These are phyloP conservation scores for Idaea biselata DNA, from an alignment of 2,888 invertebrate genomes.

Conservation along the genomic window DNA sequence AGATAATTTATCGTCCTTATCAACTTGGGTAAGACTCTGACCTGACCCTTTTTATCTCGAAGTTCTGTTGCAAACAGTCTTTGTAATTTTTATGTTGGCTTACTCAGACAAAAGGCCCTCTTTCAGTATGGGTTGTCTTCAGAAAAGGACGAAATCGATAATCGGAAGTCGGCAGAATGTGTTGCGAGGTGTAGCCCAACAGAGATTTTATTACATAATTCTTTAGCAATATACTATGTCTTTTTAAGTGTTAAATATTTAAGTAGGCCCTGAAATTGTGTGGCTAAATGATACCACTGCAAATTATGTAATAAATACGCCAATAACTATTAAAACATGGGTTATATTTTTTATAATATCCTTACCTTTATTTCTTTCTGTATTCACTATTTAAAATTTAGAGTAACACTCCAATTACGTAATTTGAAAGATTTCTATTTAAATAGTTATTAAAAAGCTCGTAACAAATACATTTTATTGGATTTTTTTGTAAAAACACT, in stretches of 20 bases:
- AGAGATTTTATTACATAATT: neutral
- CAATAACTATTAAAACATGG: neutral
- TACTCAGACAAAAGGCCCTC: neutral
- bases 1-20: neutral
- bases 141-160: neutral
- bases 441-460: slow-evolving; percentile 9
- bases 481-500: slow-evolving; percentile 32
- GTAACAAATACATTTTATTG: slow-evolving; percentile 32
- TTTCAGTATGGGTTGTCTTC: neutral
- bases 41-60: neutral
- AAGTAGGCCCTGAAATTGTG: neutral
- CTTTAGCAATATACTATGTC: neutral
- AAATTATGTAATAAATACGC: neutral
- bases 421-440: neutral
- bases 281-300: neutral
- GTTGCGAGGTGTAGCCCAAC: neutral
- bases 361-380: neutral
- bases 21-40: neutral
- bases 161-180: neutral
- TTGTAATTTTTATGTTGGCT: neutral
- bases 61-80: neutral
- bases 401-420: neutral
- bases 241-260: neutral
- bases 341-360: neutral
- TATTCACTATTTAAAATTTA: neutral